Evolutionary conservation across 2,888 invertebrate species (phyloP).

Genomic region (Peribatodes rhomboidaria): DNA sequence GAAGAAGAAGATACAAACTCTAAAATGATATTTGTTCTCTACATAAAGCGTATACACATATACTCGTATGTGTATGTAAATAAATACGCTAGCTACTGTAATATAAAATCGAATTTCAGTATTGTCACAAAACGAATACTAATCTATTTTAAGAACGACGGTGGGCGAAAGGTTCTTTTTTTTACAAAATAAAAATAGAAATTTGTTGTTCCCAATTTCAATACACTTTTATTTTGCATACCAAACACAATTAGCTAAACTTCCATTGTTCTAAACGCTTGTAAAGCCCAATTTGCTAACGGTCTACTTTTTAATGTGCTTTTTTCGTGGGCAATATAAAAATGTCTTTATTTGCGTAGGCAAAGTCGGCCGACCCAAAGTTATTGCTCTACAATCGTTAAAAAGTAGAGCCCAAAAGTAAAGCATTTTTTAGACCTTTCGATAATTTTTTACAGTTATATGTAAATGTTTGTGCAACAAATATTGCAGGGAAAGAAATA

Average conservation of each 20-base stretch:
- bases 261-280: constrained; percentile 23
- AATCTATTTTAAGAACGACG: too few species aligned
- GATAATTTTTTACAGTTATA: constrained; percentile 60
- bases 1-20: too few species aligned
- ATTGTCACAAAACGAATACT: too few species aligned
- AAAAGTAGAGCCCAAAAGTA: constrained; percentile 80
- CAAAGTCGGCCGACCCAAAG: constrained; percentile 58
- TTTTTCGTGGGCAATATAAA: constrained; percentile 62
- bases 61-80: too few species aligned
- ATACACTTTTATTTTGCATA: not conserved
- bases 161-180: too few species aligned
- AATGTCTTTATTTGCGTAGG: constrained; percentile 78
- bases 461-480: constrained; percentile 69
- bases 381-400: constrained; percentile 74
- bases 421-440: constrained; percentile 69
- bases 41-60: not conserved
- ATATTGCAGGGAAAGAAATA: constrained; percentile 58
- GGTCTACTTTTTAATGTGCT: constrained; percentile 52
- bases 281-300: constrained; percentile 45
- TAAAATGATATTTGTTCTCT: not conserved
- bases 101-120: too few species aligned
- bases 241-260: not conserved
- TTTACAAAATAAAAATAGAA: too few species aligned
- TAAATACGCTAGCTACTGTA: too few species aligned
- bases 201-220: too few species aligned